These are phyloP conservation scores for Lycia hirtaria DNA, from an alignment of 2,888 invertebrate species.

Conservation along the genomic window DNA sequence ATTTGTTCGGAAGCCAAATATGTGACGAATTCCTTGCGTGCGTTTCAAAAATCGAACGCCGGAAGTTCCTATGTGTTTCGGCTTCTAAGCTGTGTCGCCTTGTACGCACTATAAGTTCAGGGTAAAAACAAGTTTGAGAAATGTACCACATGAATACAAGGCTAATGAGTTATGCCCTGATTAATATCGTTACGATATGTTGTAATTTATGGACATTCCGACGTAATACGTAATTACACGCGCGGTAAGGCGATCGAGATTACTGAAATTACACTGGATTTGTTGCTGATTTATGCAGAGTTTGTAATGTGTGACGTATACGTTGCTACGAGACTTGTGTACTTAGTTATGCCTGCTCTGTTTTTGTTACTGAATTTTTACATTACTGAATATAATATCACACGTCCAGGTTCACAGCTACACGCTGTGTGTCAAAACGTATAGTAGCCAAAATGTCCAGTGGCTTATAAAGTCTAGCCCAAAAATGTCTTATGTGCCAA, in stretches of 20 bases:
- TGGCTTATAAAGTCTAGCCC: too few species aligned
- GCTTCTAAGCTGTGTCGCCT: too few species aligned
- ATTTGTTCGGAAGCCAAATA: too few species aligned
- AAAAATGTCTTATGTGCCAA: too few species aligned
- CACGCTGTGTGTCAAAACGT: too few species aligned
- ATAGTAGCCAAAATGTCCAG: too few species aligned
- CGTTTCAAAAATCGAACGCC: too few species aligned
- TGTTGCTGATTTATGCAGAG: conserved; percentile 21
- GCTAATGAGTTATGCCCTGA: conserved; percentile 28
- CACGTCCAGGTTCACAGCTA: too few species aligned
- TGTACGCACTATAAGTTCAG: conserved; percentile 13
- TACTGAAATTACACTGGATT: conserved; percentile 14
- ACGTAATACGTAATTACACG: conserved; percentile 23
- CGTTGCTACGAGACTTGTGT: background rate
- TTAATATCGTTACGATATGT: conserved; percentile 15
- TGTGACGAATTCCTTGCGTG: too few species aligned
- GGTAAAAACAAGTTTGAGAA: conserved; percentile 7
- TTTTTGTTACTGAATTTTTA: too few species aligned
- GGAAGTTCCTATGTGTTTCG: too few species aligned
- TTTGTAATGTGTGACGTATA: background rate
- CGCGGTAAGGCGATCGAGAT: conserved; percentile 14
- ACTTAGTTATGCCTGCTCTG: background rate
- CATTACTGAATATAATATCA: too few species aligned
- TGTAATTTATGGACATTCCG: conserved; percentile 21
- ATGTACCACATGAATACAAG: conserved; percentile 15